Percentiles rank a stretch among this genome's conserved stretches.
phyloP scores from a whole-genome alignment of 2,797 vertebrate genomes.

The Cyclopterus lumpus region DNA sequence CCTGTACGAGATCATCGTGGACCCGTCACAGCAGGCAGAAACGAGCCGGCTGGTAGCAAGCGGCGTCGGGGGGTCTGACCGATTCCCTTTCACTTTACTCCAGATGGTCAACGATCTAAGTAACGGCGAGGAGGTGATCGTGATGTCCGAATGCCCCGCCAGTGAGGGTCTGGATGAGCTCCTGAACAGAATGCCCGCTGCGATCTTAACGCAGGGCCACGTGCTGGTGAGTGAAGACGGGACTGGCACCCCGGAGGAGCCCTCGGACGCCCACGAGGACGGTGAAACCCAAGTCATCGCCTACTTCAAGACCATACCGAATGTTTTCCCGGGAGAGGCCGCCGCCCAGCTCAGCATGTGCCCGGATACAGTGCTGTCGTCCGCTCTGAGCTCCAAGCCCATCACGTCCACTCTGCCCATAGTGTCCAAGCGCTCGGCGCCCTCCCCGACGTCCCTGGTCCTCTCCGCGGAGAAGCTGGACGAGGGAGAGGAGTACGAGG shows the following conservation, averaged over 20 bases:
- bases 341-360: constrained; percentile 31
- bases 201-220: constrained; percentile 52
- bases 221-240: constrained; percentile 46
- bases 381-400: constrained; percentile 78
- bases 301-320: constrained; percentile 82
- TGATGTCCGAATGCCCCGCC: constrained; percentile 59
- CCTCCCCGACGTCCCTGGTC: constrained; percentile 46
- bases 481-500: constrained; percentile 48
- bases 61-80: constrained; percentile 6
- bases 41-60: constrained; percentile 30
- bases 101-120: constrained; percentile 49
- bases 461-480: constrained; percentile 61
- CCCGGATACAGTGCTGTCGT: constrained; percentile 74
- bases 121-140: constrained; percentile 53
- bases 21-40: constrained; percentile 34
- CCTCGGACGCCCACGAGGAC: neutral
- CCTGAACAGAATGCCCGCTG: constrained; percentile 42
- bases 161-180: constrained; percentile 52
- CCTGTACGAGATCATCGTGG: constrained; percentile 63
- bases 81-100: constrained; percentile 64
- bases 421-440: constrained; percentile 75
- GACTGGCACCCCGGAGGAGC: constrained; percentile 43
- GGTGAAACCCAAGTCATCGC: constrained; percentile 68
- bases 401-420: constrained; percentile 84
- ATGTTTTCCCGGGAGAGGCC: constrained; percentile 45